Conservation (phyloP, 2,888 invertebrate species). For the Cosmorhoe ocellata region DNA sequence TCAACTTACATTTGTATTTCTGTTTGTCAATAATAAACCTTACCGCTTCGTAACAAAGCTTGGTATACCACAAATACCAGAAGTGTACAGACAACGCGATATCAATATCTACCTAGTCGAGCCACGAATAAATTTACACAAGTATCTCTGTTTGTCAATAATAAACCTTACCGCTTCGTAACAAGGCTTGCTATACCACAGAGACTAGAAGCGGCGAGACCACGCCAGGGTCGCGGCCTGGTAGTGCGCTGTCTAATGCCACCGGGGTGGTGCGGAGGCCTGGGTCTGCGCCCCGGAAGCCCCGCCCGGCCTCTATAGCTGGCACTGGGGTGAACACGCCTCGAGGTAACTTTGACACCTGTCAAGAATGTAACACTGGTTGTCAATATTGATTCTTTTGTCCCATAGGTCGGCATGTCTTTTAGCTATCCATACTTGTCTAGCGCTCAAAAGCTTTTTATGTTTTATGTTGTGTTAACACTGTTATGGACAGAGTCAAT, state of each 20-base stretch:
- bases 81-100: constrained; percentile 42
- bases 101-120: too few species aligned
- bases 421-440: too few species aligned
- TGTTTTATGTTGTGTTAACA: too few species aligned
- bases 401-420: too few species aligned
- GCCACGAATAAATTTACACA: background rate
- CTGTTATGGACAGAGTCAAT: too few species aligned
- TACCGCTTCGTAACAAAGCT: constrained; percentile 12
- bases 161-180: constrained; percentile 18
- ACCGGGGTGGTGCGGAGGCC: constrained; percentile 79
- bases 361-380: too few species aligned
- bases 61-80: constrained; percentile 61
- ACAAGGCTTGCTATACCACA: constrained; percentile 45
- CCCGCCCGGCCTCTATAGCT: constrained; percentile 86
- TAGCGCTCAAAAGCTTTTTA: too few species aligned
- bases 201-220: constrained; percentile 89
- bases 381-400: too few species aligned
- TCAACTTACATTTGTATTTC: background rate
- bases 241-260: constrained; percentile 89
- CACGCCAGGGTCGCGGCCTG: constrained; percentile 91
- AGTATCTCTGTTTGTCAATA: constrained; percentile 19
- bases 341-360: constrained; percentile 61
- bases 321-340: constrained; percentile 90
- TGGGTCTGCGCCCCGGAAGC: constrained; percentile 85
- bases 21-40: constrained; percentile 6